Conservation (phyloP, 2,888 invertebrate species). For the Tridacna gigas region DNA sequence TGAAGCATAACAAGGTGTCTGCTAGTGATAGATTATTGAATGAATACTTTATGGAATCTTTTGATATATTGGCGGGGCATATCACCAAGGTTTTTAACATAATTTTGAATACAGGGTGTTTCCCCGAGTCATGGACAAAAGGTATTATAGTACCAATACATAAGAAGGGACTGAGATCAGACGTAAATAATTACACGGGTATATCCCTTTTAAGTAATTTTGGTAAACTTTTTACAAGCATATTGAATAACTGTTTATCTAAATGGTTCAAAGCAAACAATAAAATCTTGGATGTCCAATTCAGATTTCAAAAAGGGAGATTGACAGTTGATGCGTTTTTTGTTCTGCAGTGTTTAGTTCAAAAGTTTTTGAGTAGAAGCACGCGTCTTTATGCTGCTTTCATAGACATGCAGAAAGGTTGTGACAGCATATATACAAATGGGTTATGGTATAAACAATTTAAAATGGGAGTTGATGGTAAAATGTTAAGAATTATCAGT, state of each 20-base stretch:
- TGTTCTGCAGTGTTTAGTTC: neutral
- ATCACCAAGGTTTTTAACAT: conserved; percentile 6
- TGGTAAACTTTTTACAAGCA: conserved; percentile 21
- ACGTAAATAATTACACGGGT: conserved; percentile 7
- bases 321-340: conserved; percentile 2
- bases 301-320: conserved; percentile 3
- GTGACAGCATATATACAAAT: too few relatives aligned
- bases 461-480: too few relatives aligned
- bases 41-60: too few relatives aligned
- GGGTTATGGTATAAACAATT: too few relatives aligned
- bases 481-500: too few relatives aligned
- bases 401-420: too few relatives aligned
- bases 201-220: conserved; percentile 10
- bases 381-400: neutral
- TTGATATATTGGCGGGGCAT: too few relatives aligned
- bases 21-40: too few relatives aligned
- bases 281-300: neutral
- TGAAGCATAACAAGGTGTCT: conserved; percentile 9
- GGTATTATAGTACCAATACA: too few relatives aligned
- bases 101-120: neutral
- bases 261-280: neutral
- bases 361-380: neutral
- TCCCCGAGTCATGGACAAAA: too few relatives aligned
- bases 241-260: conserved; percentile 12
- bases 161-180: neutral